Evolutionary conservation across 1,140 invertebrate genomes (phyloP), one percentile per base, ranked within the genome.

Genomic region (Papilio helenus): DNA sequence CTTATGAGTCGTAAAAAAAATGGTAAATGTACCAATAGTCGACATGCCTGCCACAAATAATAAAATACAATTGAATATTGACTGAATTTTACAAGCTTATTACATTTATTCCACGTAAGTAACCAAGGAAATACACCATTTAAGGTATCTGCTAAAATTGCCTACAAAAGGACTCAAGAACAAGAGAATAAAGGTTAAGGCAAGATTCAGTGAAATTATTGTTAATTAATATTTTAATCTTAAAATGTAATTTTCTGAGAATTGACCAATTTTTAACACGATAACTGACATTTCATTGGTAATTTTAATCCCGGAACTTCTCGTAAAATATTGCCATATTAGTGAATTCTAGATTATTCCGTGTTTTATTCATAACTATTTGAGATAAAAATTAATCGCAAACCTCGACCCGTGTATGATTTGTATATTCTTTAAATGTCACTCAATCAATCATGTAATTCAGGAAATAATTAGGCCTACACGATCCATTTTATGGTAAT

Each of bases 391-490:
- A 61, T 61, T 23, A 61, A 61, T 61, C 3, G 8, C 20, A 23
- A 26, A 61, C 55, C 55, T 61, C 55, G 55, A 26, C n/a, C 20
- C 23, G 20, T 61, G 51, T n/a, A 55, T 55, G 51, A 55, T 55
- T 55, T n/a, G 23, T 61, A 26, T 12, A 23, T 12, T 55, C 51
- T 55, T 61, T 61, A 26, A 61, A 61, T 29, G 58, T 26, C 58
- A 61, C 20, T 61, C 12, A n/a, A 61, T 61, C 58, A 61, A 61
- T 61, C 58, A 61, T 26, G 3, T 14, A 61, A 26, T 26, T 61
- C 58, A 68, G 61, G 61, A 68, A 68, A 68, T 68, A 68, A 68
- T 68, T 68, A 68, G 26, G 61, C 26, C 61, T 68, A 61, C 23
- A 61, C 58, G 58, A 14, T 26, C 23, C 58, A 61, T 61, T 61